Conservation (phyloP, 2,888 invertebrate species). For the Kryphioiulus occultus region DNA sequence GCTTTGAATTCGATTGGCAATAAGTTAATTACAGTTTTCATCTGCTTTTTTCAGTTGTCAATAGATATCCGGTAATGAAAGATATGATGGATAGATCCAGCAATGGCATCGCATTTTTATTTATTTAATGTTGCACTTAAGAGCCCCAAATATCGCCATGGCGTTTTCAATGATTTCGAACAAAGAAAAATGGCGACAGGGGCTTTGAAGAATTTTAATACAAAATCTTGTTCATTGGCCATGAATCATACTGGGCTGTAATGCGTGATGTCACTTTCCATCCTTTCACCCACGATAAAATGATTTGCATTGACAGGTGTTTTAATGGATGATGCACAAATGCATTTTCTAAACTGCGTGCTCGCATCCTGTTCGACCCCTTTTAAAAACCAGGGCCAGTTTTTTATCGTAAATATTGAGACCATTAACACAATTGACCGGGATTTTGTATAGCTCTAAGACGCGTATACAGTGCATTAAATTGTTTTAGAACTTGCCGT, state of each 20-base stretch:
- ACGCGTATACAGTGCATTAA: no score
- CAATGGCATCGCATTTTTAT: background rate
- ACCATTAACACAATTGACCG: no score
- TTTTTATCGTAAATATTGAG: no score
- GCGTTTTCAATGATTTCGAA: constrained; percentile 8
- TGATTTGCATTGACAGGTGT: constrained; percentile 27
- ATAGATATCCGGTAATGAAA: constrained; percentile 26
- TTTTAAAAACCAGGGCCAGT: background rate
- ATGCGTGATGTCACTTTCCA: constrained; percentile 25
- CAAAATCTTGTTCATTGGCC: background rate
- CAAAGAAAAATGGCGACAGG: constrained; percentile 31
- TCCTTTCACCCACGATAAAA: constrained; percentile 1
- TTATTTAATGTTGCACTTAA: constrained; percentile 31
- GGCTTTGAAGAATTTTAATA: background rate
- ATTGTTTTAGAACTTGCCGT: no score
- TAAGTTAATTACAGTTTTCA: constrained; percentile 35
- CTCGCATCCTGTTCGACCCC: constrained; percentile 25
- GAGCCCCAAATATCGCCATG: background rate
- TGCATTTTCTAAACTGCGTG: background rate
- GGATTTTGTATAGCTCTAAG: no score
- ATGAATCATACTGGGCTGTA: constrained; percentile 20
- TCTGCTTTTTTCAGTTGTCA: constrained; percentile 33
- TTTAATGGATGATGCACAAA: constrained; percentile 29
- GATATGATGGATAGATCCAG: background rate
- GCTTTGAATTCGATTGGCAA: constrained; percentile 31